These are phyloP conservation scores for Gastrophysa polygoni DNA, from an alignment of 2,888 invertebrate species.

Conservation along the genomic window DNA sequence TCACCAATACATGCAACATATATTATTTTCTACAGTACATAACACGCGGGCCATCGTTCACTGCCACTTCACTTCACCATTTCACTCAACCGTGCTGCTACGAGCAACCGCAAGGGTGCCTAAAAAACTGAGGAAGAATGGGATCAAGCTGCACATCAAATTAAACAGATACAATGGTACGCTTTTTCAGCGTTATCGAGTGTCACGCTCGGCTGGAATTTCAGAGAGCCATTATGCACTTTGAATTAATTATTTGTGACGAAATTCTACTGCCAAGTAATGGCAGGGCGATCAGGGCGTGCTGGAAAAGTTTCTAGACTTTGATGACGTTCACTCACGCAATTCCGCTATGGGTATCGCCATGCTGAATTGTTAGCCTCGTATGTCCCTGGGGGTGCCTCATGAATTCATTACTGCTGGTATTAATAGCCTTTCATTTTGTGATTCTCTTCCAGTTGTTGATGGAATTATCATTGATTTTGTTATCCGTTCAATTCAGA, in stretches of 20 bases:
- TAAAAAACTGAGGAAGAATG: not conserved
- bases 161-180: not conserved
- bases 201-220: slow-evolving; percentile 33
- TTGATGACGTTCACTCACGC: slow-evolving; percentile 47
- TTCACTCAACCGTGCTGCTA: too few species aligned
- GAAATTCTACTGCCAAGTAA: slow-evolving; percentile 37
- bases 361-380: slow-evolving; percentile 46
- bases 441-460: too few species aligned
- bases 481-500: too few species aligned
- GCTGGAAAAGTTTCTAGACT: slow-evolving; percentile 34
- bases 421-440: slow-evolving; percentile 37
- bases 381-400: slow-evolving; percentile 41
- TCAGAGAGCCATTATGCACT: slow-evolving; percentile 36
- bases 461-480: too few species aligned
- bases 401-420: slow-evolving; percentile 42
- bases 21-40: too few species aligned
- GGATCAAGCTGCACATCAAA: not conserved
- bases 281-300: slow-evolving; percentile 29
- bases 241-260: slow-evolving; percentile 44
- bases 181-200: slow-evolving; percentile 34
- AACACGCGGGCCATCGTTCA: too few species aligned
- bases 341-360: slow-evolving; percentile 46
- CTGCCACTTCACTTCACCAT: too few species aligned
- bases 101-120: too few species aligned
- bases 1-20: too few species aligned